Evolutionary conservation across 2,888 invertebrate genomes (phyloP).

Genomic region (Noctua fimbriata): DNA sequence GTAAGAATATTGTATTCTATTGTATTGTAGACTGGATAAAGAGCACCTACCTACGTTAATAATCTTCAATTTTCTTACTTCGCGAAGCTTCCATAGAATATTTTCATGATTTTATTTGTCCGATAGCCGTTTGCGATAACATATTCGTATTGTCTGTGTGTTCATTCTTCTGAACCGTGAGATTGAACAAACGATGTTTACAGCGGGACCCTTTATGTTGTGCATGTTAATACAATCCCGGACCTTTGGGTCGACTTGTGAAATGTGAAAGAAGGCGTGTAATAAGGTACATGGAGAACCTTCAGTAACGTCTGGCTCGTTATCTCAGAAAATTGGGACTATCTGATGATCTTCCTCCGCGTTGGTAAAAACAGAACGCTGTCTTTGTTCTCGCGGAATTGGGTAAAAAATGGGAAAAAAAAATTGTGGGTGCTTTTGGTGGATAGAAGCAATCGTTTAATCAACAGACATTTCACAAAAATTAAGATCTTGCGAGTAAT

Average conservation of each 20-base stretch:
- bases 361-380: background rate
- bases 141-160: slow-evolving; percentile 2
- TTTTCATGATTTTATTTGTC: background rate
- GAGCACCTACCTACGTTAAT: background rate
- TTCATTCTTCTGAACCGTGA: slow-evolving; percentile 13
- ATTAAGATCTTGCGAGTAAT: too few relatives aligned
- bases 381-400: background rate
- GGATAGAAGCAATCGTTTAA: too few relatives aligned
- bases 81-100: background rate
- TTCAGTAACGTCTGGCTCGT: background rate
- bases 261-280: background rate
- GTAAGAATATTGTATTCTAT: background rate
- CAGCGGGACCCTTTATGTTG: slow-evolving; percentile 1
- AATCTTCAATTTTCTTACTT: slow-evolving; percentile 12
- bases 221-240: background rate
- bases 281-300: background rate
- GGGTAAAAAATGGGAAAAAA: too few relatives aligned
- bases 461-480: background rate
- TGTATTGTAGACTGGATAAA: background rate
- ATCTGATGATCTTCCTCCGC: background rate
- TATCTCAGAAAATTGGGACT: background rate
- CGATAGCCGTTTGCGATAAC: slow-evolving; percentile 38
- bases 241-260: background rate
- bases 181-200: slow-evolving; percentile 28
- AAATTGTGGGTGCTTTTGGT: too few relatives aligned